phyloP scores from a whole-genome alignment of 2,888 invertebrate species.

The Eugnorisma glareosa region DNA sequence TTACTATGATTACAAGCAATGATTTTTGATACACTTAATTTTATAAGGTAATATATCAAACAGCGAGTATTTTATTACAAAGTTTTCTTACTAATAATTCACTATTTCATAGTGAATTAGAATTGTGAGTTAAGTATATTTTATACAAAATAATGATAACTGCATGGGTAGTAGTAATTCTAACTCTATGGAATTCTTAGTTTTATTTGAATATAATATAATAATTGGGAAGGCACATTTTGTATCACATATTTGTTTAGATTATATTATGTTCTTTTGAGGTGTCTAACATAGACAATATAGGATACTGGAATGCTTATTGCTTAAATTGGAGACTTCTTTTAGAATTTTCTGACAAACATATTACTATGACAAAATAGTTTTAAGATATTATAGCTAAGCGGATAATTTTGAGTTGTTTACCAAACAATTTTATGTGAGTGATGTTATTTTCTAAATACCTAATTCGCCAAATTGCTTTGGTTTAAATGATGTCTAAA shows the following conservation, averaged over 20 bases:
- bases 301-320: slow-evolving; percentile 52
- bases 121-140: slow-evolving; percentile 54
- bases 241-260: slow-evolving; percentile 66
- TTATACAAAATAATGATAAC: slow-evolving; percentile 36
- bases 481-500: slow-evolving; percentile 55
- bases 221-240: slow-evolving; percentile 62
- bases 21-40: slow-evolving; percentile 62
- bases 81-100: slow-evolving; percentile 66
- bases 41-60: slow-evolving; percentile 69
- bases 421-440: slow-evolving; percentile 13
- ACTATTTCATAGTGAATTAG: slow-evolving; percentile 78
- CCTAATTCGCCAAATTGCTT: slow-evolving; percentile 55
- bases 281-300: slow-evolving; percentile 43
- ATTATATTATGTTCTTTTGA: slow-evolving; percentile 24
- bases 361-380: slow-evolving; percentile 10
- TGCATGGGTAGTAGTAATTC: slow-evolving; percentile 6
- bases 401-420: slow-evolving; percentile 32
- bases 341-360: slow-evolving; percentile 8
- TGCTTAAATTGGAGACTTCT: slow-evolving; percentile 35
- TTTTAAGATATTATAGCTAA: slow-evolving; percentile 26
- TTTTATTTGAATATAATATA: slow-evolving; percentile 34
- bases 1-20: slow-evolving; percentile 65
- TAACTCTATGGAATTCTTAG: slow-evolving; percentile 45
- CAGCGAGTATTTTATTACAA: slow-evolving; percentile 78
- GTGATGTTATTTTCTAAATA: slow-evolving; percentile 45